phyloP scores from a whole-genome alignment of 1,140 invertebrate genomes.

The Rhizoglyphus robini region DNA sequence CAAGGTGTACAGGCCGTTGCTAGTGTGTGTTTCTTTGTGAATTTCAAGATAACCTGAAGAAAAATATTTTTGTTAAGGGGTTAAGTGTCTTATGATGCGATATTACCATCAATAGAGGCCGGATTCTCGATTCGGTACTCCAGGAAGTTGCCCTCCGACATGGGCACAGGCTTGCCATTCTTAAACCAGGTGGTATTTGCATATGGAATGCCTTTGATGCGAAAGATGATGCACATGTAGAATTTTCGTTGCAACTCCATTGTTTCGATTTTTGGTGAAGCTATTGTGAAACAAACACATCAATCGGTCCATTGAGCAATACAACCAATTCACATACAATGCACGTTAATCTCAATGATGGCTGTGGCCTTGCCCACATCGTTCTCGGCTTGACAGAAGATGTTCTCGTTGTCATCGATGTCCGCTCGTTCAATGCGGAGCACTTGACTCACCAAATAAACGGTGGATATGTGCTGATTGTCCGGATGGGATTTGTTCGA shows the following conservation, averaged over 20 bases:
- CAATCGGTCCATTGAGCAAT: not conserved
- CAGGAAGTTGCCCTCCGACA: not conserved
- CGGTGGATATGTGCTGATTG: not conserved
- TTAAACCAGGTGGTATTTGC: conserved; percentile 28
- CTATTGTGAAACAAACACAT: conserved; percentile 15
- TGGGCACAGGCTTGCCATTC: conserved; percentile 26
- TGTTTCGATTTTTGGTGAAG: conserved; percentile 22
- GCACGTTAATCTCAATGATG: conserved; percentile 18
- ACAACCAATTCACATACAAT: conserved; percentile 21
- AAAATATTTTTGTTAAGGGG: too few relatives aligned
- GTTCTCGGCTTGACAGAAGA: conserved; percentile 25
- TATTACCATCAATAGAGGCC: conserved; percentile 15
- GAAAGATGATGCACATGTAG: conserved; percentile 29
- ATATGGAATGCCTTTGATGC: conserved; percentile 28
- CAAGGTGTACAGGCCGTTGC: conserved; percentile 30
- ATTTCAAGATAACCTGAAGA: conserved; percentile 23
- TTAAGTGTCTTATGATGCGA: too few relatives aligned
- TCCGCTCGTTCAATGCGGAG: conserved; percentile 15
- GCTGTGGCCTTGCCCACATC: conserved; percentile 20
- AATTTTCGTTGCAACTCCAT: conserved; percentile 24
- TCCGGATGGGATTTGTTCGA: not conserved
- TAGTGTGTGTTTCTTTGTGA: conserved; percentile 24
- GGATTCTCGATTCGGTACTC: not conserved
- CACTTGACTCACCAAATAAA: conserved; percentile 12
- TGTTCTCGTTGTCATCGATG: conserved; percentile 21